These are phyloP conservation scores for Pleuronectes platessa DNA, from an alignment of 2,113 vertebrate genomes.

Conservation along the genomic window DNA sequence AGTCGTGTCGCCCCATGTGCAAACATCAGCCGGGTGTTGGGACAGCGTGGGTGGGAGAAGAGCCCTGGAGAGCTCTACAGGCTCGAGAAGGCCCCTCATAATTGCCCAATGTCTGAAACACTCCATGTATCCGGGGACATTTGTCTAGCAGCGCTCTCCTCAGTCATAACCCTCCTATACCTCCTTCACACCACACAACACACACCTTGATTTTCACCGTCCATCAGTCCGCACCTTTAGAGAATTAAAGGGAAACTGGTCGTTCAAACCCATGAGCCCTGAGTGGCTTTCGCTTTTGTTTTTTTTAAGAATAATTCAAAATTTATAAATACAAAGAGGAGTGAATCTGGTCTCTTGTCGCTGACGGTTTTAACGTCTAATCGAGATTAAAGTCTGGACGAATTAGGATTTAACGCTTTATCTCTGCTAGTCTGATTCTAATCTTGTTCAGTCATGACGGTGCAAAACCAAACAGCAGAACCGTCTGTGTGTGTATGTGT, in stretches of 20 bases:
- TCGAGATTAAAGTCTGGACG: constrained; percentile 23
- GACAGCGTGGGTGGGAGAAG: constrained; percentile 59
- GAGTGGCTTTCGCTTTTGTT: constrained; percentile 10
- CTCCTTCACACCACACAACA: constrained; percentile 25
- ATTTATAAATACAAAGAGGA: not conserved
- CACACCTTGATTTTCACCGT: constrained; percentile 28
- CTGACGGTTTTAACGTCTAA: constrained; percentile 5
- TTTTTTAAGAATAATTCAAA: not conserved
- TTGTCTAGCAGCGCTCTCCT: constrained; percentile 43
- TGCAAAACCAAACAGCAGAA: constrained; percentile 61
- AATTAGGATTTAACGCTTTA: constrained; percentile 35
- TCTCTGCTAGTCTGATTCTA: constrained; percentile 27
- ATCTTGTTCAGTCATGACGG: constrained; percentile 51
- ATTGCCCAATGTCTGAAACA: constrained; percentile 63
- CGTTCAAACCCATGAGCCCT: constrained; percentile 2
- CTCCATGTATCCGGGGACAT: constrained; percentile 43
- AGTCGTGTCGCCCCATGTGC: constrained; percentile 33
- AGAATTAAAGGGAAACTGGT: not conserved
- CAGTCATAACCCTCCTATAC: constrained; percentile 21
- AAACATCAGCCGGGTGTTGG: constrained; percentile 45
- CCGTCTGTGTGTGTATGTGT: constrained; percentile 11
- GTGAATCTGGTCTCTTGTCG: constrained; percentile 1
- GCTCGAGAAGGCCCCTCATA: constrained; percentile 56
- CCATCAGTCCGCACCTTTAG: constrained; percentile 2
- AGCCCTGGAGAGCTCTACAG: constrained; percentile 62